Evolutionary conservation across 2,797 vertebrate genomes (phyloP).

Genomic region (Nasua narica): DNA sequence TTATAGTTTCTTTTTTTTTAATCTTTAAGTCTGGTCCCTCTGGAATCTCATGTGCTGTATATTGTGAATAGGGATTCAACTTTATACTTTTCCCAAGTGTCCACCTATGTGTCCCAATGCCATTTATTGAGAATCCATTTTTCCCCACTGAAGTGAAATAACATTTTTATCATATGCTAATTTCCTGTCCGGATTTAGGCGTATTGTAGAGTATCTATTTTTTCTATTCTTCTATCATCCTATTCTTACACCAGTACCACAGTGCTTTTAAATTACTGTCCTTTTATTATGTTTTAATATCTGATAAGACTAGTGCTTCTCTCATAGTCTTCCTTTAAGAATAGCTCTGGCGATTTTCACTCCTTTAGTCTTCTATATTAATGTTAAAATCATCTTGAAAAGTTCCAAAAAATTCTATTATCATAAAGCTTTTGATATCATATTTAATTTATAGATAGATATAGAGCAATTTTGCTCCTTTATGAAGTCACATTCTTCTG

Average conservation of each 20-base stretch:
- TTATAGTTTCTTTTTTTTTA: background rate
- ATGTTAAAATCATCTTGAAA: background rate
- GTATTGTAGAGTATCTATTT: background rate
- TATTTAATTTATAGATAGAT: background rate
- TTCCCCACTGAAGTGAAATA: background rate
- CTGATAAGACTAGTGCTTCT: background rate
- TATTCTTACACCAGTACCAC: background rate
- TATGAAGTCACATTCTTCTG: conserved; percentile 1
- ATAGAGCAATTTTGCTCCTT: background rate
- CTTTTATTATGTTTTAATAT: background rate
- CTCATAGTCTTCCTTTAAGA: background rate
- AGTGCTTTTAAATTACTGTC: background rate
- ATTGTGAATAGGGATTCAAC: background rate
- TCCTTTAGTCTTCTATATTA: background rate
- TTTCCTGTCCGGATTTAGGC: background rate
- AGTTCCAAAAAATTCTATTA: background rate
- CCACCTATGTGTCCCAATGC: background rate
- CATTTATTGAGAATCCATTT: background rate
- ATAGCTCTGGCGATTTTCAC: background rate
- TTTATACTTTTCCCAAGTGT: background rate
- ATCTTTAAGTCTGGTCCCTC: background rate
- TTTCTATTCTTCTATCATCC: background rate
- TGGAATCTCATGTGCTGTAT: background rate
- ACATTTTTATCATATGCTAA: background rate
- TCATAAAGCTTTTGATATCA: background rate